Percentiles rank a stretch among this genome's conserved stretches.
Evolutionary conservation across 1,140 invertebrate species (phyloP).

Genomic region (Dinothrombium tinctorium): DNA sequence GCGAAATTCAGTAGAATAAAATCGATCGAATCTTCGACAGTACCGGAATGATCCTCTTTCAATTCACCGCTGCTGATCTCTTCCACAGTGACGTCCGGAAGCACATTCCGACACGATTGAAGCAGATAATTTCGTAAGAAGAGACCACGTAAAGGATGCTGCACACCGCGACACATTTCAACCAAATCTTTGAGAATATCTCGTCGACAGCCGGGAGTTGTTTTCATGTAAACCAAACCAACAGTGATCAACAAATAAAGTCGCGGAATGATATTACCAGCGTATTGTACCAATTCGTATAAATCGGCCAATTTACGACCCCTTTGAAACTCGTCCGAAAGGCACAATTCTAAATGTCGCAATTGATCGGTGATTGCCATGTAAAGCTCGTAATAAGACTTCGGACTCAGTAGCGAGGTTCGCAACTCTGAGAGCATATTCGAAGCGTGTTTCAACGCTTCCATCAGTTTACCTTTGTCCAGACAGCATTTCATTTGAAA

Average conservation of each 20-base stretch:
- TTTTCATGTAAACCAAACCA: slow-evolving; percentile 94
- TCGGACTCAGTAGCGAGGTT: slow-evolving; percentile 79
- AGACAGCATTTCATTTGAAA: slow-evolving; percentile 98
- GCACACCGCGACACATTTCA: slow-evolving; percentile 95
- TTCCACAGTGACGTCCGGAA: slow-evolving; percentile 25
- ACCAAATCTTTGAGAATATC: slow-evolving; percentile 87
- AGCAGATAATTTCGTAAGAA: slow-evolving; percentile 49
- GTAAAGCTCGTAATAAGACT: slow-evolving; percentile 95
- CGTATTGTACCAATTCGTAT: slow-evolving; percentile 95
- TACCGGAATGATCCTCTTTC: slow-evolving; percentile 19
- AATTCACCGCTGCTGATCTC: slow-evolving; percentile 25
- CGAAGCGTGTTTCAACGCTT: slow-evolving; percentile 89
- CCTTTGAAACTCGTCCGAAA: slow-evolving; percentile 90
- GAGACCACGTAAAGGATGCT: slow-evolving; percentile 84
- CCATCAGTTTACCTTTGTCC: slow-evolving; percentile 41
- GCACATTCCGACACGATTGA: slow-evolving; percentile 31
- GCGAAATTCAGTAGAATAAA: slow-evolving; percentile 97
- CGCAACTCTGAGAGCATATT: slow-evolving; percentile 85
- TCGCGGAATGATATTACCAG: slow-evolving; percentile 91
- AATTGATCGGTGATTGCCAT: slow-evolving; percentile 97
- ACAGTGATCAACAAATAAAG: slow-evolving; percentile 91
- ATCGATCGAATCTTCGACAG: slow-evolving; percentile 76
- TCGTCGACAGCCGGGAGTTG: slow-evolving; percentile 63
- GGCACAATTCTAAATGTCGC: slow-evolving; percentile 74
- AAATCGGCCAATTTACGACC: slow-evolving; percentile 74